A percentile compares a stretch with the other conserved stretches of the same genome.
Conservation (phyloP, 2,888 invertebrate genomes). For the Meiosimyza decipiens region DNA sequence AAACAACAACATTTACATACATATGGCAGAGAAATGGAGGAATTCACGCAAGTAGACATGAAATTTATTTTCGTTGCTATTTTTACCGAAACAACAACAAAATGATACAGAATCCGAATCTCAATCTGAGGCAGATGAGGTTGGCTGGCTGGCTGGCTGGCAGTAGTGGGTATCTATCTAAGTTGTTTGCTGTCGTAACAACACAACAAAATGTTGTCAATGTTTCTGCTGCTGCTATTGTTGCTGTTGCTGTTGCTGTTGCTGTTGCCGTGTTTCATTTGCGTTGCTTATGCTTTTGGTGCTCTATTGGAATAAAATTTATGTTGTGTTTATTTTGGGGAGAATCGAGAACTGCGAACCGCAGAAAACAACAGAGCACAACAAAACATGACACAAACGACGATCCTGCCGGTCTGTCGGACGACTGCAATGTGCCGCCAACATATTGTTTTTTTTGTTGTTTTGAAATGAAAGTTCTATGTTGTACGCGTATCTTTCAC, state of each 20-base stretch:
- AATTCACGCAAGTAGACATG: conserved; percentile 16
- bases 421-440: conserved; percentile 24
- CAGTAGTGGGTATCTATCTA: too few relatives aligned
- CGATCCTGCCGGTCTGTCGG: conserved; percentile 23
- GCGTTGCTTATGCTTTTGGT: conserved; percentile 23
- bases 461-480: conserved; percentile 30
- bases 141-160: not conserved
- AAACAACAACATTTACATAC: not conserved
- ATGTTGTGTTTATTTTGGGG: conserved; percentile 54
- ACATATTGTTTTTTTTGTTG: conserved; percentile 1
- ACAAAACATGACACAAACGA: conserved; percentile 21
- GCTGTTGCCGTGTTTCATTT: conserved; percentile 4
- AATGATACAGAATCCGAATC: not conserved
- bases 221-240: not conserved
- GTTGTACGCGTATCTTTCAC: not conserved
- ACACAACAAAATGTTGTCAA: conserved; percentile 12
- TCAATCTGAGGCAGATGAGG: conserved; percentile 1
- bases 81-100: not conserved
- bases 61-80: conserved; percentile 25
- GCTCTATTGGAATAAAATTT: conserved; percentile 49
- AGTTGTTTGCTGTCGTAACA: too few relatives aligned
- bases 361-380: conserved; percentile 15
- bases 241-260: not conserved
- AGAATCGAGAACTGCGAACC: conserved; percentile 21
- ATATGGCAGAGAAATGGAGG: not conserved